These are phyloP conservation scores for Drosophila suzukii DNA, from an alignment of 1,140 invertebrate genomes.

Conservation along the genomic window DNA sequence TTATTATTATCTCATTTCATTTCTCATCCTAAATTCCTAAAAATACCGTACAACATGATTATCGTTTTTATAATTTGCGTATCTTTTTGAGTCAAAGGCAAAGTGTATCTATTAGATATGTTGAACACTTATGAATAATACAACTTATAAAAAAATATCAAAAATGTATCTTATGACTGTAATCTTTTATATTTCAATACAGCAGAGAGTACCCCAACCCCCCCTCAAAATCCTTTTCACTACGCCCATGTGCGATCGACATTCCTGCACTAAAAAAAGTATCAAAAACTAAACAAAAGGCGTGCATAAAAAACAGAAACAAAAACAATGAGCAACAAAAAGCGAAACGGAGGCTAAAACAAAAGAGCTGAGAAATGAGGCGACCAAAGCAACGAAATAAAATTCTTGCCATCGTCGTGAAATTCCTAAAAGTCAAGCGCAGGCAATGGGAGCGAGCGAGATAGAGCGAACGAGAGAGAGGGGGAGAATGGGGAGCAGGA, in stretches of 20 bases:
- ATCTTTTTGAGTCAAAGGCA: no score
- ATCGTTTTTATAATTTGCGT: no score
- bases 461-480: conserved; percentile 30
- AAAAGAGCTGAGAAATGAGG: conserved; percentile 66
- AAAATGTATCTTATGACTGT: no score
- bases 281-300: conserved; percentile 77
- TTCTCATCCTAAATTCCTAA: no score
- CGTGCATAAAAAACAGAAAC: conserved; percentile 52
- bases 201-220: neutral
- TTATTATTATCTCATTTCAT: no score
- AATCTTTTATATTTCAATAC: no score
- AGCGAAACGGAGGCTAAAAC: conserved; percentile 68
- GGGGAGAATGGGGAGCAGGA: conserved; percentile 3
- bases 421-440: conserved; percentile 78
- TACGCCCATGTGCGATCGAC: conserved; percentile 42
- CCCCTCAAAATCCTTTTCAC: neutral
- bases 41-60: no score
- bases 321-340: conserved; percentile 53
- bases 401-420: conserved; percentile 80
- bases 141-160: no score
- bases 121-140: no score
- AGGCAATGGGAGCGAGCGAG: conserved; percentile 24
- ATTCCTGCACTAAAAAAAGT: conserved; percentile 55
- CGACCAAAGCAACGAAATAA: conserved; percentile 73
- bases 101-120: no score